Percentiles rank a stretch among this genome's conserved stretches.
Conservation (phyloP, 2,113 vertebrate species). For the Nyctereutes procyonoides region DNA sequence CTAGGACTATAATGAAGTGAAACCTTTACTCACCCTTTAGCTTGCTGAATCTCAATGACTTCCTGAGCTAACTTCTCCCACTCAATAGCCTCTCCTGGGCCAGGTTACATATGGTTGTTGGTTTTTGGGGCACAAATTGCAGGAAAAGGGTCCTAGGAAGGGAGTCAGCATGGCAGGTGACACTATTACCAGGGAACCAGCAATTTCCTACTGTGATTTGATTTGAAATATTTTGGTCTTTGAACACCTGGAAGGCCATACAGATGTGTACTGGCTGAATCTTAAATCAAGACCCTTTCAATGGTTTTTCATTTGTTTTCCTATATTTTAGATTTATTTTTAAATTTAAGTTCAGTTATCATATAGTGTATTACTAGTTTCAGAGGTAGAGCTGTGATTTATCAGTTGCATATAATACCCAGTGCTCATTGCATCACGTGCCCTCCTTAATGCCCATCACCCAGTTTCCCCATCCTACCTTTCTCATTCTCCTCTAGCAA, state of each 20-base stretch:
- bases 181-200: not conserved
- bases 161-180: not conserved
- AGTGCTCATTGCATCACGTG: not conserved
- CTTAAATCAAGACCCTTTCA: not conserved
- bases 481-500: not conserved
- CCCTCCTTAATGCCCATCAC: not conserved
- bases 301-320: not conserved
- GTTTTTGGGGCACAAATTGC: not conserved
- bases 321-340: slow-evolving; percentile 51
- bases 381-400: not conserved
- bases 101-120: not conserved
- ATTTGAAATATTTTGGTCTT: slow-evolving; percentile 28
- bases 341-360: not conserved
- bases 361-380: not conserved
- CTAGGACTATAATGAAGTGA: not conserved
- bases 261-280: not conserved
- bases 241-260: not conserved
- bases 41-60: not conserved
- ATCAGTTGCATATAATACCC: not conserved
- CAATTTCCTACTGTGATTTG: not conserved
- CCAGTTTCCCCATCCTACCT: not conserved
- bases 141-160: slow-evolving; percentile 7
- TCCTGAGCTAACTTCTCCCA: not conserved
- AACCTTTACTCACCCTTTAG: not conserved
- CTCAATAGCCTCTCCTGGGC: not conserved